Percentiles rank a stretch among this genome's conserved stretches.
These are phyloP conservation scores for Pelmatolapia mariae DNA, from an alignment of 2,113 vertebrate species.

Conservation along the genomic window DNA sequence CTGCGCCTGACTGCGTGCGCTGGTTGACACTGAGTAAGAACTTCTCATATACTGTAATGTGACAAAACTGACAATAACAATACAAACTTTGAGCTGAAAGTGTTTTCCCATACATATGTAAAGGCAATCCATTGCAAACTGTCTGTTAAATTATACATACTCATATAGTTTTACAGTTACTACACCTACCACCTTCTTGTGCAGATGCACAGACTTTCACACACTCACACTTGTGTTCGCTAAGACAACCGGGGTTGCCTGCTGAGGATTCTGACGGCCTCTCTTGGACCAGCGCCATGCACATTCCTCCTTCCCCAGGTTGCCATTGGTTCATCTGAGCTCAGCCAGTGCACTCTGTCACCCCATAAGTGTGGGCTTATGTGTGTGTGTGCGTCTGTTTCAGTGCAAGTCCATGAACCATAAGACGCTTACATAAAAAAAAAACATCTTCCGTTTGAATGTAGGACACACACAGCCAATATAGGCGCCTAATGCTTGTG, in stretches of 20 bases:
- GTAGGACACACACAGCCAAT: background rate
- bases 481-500: background rate
- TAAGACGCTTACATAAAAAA: background rate
- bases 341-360: slow-evolving; percentile 76
- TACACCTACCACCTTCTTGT: slow-evolving; percentile 22
- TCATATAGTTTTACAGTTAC: slow-evolving; percentile 18
- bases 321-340: slow-evolving; percentile 77
- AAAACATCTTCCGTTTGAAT: slow-evolving; percentile 19
- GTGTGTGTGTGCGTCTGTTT: slow-evolving; percentile 6
- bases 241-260: slow-evolving; percentile 72
- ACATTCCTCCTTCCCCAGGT: slow-evolving; percentile 75
- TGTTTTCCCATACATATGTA: background rate
- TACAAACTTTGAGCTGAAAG: background rate
- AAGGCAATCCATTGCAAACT: slow-evolving; percentile 6
- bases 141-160: slow-evolving; percentile 27
- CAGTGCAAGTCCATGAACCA: slow-evolving; percentile 24
- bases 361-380: slow-evolving; percentile 57
- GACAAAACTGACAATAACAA: background rate
- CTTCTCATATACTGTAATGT: background rate
- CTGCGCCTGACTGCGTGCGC: background rate
- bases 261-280: slow-evolving; percentile 67
- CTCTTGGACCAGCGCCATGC: slow-evolving; percentile 69
- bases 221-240: slow-evolving; percentile 59
- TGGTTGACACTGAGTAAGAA: background rate
- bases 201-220: slow-evolving; percentile 41